Base-by-base conservation (phyloP, 2,113 vertebrate genomes). In the Menura novaehollandiae region DNA sequence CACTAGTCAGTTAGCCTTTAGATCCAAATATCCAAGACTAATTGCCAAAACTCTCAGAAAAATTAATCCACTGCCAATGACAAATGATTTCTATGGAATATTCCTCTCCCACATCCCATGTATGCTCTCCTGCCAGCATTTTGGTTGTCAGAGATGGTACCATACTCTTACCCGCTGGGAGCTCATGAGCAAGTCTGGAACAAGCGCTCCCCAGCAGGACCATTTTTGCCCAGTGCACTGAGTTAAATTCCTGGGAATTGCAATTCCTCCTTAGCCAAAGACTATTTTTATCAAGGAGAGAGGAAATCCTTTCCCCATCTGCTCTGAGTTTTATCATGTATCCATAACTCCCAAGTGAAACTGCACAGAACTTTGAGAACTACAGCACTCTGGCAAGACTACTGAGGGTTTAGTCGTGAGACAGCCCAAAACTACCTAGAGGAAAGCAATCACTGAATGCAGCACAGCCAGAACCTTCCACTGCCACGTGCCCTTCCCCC, bases 281-380 rank as follows among this genome's bases (percentile, higher is more conserved):
- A 32, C 77, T 94, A 94, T 91, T 96, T 96, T 95, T 83, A 92
- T 53, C 55, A 74, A 79, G 44, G 32, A 89, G 41, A 92, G 7
- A 81, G 93, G 91, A 95, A 93, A 81, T 92, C 55, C 79, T 90
- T n/a, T 53, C 53, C 8, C 51, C 11, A 3, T 51, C 51, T 43
- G 26, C 30, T 68, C 16, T 2, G 1, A 55, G 15, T 76, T 95
- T 83, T 87, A 78, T 66, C 37, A 88, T 21, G 66, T 16, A 75
- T 52, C 33, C 44, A 81, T 52, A 79, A 39, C 69, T 95, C 84
- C 93, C 78, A 87, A 84, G 47, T 10, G 67, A 74, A 93, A 81
- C 47, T 14, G 18, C n/a, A 58, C 37, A 55, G 32, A n/a, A 52
- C 56, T 56, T 35, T 3, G 15, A 80, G 47, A 91, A 84, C 52